Conservation (phyloP, 2,888 invertebrate genomes). For the Adineta ricciae region DNA sequence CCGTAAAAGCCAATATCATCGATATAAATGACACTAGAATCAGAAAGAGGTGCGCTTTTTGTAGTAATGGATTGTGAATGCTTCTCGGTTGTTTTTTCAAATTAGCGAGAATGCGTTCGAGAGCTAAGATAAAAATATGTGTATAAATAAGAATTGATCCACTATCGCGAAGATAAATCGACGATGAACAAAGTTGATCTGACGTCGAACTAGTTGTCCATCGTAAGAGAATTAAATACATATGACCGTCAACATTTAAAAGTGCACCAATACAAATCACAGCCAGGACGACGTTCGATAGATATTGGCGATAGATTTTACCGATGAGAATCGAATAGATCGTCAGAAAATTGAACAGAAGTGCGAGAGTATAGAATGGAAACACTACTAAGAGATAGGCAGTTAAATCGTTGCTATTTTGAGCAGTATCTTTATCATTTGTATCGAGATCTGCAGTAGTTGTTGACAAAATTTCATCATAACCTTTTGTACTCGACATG, state of each 20-base stretch:
- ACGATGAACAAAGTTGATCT: not conserved
- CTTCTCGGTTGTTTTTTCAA: not conserved
- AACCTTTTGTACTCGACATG: not conserved
- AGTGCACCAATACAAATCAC: not conserved
- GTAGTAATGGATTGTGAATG: not conserved
- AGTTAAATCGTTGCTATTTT: not conserved
- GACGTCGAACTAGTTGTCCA: not conserved
- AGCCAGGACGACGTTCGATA: not conserved
- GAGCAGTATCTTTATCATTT: not conserved
- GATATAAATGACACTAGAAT: not conserved
- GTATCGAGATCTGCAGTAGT: too few relatives aligned
- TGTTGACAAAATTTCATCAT: constrained; percentile 5
- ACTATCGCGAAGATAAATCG: not conserved
- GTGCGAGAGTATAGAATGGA: not conserved
- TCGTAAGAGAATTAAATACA: not conserved
- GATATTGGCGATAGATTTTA: constrained; percentile 1
- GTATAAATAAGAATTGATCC: not conserved
- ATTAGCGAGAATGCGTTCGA: not conserved
- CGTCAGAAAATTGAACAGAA: not conserved
- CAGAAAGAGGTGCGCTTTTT: not conserved
- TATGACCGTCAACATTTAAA: not conserved
- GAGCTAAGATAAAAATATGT: not conserved
- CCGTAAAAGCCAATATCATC: not conserved
- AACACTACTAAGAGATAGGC: not conserved
- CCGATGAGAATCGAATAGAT: not conserved